phyloP scores from a whole-genome alignment of 2,888 invertebrate species.

The Sussaba pulchella region DNA sequence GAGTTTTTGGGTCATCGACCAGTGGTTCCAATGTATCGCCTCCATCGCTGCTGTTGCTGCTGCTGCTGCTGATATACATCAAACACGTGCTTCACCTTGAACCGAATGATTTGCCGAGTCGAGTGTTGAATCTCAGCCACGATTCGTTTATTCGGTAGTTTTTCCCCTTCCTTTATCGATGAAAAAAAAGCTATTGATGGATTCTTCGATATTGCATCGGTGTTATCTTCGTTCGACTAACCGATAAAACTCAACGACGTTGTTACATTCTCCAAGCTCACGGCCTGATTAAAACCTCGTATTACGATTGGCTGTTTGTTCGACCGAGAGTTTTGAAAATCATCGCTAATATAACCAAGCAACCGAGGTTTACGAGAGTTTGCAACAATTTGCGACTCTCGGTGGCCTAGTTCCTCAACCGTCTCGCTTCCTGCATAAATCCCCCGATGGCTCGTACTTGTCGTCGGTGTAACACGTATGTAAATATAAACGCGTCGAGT shows the following conservation, averaged over 20 bases:
- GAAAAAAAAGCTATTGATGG: not conserved
- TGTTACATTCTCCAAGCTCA: not conserved
- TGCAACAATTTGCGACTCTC: conserved; percentile 46
- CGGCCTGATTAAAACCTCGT: not conserved
- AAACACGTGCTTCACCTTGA: conserved; percentile 52
- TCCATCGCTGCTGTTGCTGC: not conserved
- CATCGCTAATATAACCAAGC: not conserved
- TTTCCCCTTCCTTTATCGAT: not conserved
- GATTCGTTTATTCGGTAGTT: not conserved
- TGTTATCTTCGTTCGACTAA: not conserved
- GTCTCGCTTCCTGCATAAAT: conserved; percentile 36
- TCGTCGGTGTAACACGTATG: conserved; percentile 11
- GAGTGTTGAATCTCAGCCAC: not conserved
- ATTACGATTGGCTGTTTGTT: not conserved
- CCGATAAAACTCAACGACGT: not conserved
- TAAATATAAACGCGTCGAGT: conserved; percentile 40
- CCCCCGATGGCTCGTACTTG: not conserved
- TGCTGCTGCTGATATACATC: conserved; percentile 13
- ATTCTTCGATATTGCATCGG: not conserved
- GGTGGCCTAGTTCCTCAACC: conserved; percentile 46
- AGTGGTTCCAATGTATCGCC: too few species aligned
- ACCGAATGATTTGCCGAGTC: conserved; percentile 15
- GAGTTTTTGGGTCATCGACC: conserved; percentile 45
- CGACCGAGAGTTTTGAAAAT: not conserved
- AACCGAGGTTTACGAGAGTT: conserved; percentile 37